phyloP scores from a whole-genome alignment of 1,140 invertebrate species.

The Sycophaga agraensis region DNA sequence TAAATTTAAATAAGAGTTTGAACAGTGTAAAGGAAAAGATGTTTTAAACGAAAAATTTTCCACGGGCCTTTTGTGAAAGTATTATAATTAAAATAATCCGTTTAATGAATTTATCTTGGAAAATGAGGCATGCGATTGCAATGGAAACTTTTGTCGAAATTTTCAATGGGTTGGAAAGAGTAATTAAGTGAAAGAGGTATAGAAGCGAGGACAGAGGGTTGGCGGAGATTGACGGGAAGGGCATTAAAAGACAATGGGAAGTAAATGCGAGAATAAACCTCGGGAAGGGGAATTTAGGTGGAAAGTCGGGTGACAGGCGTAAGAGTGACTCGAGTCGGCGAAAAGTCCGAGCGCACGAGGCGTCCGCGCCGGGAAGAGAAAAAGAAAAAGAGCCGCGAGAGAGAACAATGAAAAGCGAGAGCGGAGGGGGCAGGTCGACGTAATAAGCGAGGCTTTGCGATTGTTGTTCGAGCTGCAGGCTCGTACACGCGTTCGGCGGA shows the following conservation, averaged over 20 bases:
- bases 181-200: no score
- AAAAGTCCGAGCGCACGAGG: neutral
- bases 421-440: neutral
- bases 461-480: neutral
- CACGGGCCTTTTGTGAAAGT: no score
- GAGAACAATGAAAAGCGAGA: slow-evolving; percentile 2
- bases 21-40: no score
- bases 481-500: neutral
- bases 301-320: neutral
- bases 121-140: no score
- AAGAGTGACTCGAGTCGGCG: neutral
- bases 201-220: no score
- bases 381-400: neutral
- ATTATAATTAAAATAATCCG: no score
- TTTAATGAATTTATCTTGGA: no score
- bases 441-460: slow-evolving; percentile 14
- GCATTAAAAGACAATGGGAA: slow-evolving; percentile 2
- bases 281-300: neutral
- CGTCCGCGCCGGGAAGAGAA: slow-evolving; percentile 5
- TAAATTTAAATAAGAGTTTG: no score
- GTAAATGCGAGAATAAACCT: neutral
- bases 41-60: no score
- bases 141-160: no score
- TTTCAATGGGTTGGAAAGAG: no score
- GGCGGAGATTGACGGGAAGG: no score